Conservation (phyloP, 2,113 vertebrate species). For the Madoqua kirkii region DNA sequence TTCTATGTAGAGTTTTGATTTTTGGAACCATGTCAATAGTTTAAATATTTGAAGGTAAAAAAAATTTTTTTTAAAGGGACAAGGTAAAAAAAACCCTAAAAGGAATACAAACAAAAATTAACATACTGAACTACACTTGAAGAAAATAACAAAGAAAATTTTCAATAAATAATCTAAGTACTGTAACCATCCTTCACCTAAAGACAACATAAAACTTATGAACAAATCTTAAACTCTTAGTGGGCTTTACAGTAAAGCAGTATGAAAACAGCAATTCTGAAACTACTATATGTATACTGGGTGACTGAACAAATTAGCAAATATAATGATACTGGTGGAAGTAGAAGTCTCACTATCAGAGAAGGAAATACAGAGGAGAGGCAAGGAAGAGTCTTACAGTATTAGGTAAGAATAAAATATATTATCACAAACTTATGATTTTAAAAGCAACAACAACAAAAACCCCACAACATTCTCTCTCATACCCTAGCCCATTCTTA, state of each 20-base stretch:
- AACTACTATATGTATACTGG: not conserved
- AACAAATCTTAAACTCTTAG: not conserved
- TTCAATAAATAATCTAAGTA: not conserved
- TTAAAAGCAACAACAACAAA: not conserved
- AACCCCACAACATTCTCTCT: not conserved
- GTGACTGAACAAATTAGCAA: not conserved
- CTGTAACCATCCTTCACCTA: not conserved
- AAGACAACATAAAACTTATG: not conserved
- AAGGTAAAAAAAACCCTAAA: not conserved
- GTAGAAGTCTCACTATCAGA: not conserved
- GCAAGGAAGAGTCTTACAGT: not conserved
- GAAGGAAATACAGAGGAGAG: not conserved
- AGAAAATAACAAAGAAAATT: not conserved
- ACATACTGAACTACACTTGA: not conserved
- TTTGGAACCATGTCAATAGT: not conserved
- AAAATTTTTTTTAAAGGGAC: not conserved
- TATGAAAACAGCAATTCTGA: not conserved
- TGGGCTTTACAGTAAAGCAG: not conserved
- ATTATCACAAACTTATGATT: not conserved
- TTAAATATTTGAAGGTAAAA: constrained; percentile 17
- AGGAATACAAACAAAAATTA: not conserved
- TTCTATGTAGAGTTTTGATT: not conserved
- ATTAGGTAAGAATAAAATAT: not conserved
- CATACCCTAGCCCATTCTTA: not conserved
- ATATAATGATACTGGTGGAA: not conserved